Conservation (phyloP, 2,797 vertebrate genomes). For the Sebastes cheni region DNA sequence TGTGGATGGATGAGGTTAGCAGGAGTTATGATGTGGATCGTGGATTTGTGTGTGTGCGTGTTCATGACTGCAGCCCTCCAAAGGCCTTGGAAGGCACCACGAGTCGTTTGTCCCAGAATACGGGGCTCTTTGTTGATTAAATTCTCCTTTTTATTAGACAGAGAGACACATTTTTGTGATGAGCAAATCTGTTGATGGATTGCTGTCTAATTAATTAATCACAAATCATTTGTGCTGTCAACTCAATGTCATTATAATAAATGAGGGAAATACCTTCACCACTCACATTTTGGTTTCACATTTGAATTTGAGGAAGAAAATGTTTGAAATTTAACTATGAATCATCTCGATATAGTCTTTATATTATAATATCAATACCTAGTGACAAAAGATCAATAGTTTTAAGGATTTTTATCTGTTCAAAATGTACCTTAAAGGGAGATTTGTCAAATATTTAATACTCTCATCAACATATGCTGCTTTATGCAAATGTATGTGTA, state of each 20-base stretch:
- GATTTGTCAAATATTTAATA: too few species aligned
- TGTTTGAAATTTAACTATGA: neutral
- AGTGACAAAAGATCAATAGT: neutral
- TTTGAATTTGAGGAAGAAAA: neutral
- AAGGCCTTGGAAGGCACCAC: neutral
- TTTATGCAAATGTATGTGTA: too few species aligned
- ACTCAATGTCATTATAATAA: neutral
- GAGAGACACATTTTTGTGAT: neutral
- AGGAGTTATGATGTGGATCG: constrained; percentile 47
- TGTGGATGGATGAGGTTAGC: constrained; percentile 48
- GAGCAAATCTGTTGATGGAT: constrained; percentile 22
- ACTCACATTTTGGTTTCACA: neutral
- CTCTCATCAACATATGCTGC: too few species aligned
- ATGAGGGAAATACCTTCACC: neutral
- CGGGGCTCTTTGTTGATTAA: constrained; percentile 54
- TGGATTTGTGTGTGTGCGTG: neutral
- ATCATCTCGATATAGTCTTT: neutral
- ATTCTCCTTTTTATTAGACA: constrained; percentile 34
- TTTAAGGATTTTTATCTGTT: neutral
- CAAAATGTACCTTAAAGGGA: too few species aligned
- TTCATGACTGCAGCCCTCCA: neutral
- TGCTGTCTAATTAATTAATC: constrained; percentile 23
- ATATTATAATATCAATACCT: neutral
- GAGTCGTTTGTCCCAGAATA: neutral
- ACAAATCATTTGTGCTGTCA: neutral